Conservation (phyloP, 2,113 vertebrate genomes). For the Triplophysa tibetana region DNA sequence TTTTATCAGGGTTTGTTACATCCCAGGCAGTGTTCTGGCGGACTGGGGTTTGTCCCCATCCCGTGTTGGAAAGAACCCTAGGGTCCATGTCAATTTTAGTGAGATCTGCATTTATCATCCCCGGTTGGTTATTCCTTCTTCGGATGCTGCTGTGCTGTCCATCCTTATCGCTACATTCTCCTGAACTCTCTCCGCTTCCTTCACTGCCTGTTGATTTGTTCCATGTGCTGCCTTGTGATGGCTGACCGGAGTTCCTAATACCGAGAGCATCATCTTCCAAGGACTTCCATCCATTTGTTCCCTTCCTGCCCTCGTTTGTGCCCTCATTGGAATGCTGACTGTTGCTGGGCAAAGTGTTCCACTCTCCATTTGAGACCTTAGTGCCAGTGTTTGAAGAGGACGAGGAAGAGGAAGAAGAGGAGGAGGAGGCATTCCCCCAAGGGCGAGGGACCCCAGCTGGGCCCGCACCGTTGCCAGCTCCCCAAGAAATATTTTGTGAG, state of each 20-base stretch:
- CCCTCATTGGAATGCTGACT: conserved; percentile 83
- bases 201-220: conserved; percentile 84
- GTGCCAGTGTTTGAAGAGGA: conserved; percentile 76
- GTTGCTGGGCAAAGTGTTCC: conserved; percentile 81
- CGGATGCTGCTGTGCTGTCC: conserved; percentile 72
- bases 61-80: conserved; percentile 94
- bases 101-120: conserved; percentile 74
- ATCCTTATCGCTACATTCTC: conserved; percentile 77
- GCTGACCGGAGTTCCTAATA: conserved; percentile 65
- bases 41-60: conserved; percentile 97
- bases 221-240: conserved; percentile 74
- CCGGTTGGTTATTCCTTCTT: conserved; percentile 77
- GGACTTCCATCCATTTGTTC: conserved; percentile 90
- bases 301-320: conserved; percentile 78
- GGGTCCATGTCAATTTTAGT: conserved; percentile 87
- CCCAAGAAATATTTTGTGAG: conserved; percentile 81
- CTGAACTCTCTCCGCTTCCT: conserved; percentile 84
- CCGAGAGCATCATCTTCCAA: conserved; percentile 88
- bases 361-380: conserved; percentile 82
- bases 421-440: conserved; percentile 82
- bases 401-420: conserved; percentile 72
- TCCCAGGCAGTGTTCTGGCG: conserved; percentile 97
- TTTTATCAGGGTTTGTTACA: conserved; percentile 81
- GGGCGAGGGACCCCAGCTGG: conserved; percentile 80
- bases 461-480: conserved; percentile 69